Percentiles rank a stretch among this genome's conserved stretches.
phyloP scores from a whole-genome alignment of 2,113 vertebrate species.

The Nerophis ophidion region DNA sequence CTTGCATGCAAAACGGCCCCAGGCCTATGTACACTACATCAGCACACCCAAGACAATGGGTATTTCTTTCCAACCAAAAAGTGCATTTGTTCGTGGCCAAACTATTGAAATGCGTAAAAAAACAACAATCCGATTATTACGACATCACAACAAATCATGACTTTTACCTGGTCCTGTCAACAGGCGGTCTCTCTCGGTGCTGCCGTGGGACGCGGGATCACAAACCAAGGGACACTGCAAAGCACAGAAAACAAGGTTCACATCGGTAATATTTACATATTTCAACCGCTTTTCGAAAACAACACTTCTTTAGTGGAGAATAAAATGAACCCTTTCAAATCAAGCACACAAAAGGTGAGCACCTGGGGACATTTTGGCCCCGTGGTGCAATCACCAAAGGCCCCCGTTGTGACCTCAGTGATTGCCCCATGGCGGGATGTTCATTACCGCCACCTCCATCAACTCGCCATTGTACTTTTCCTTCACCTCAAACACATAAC shows the following conservation, averaged over 20 bases:
- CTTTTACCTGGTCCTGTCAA: slow-evolving; percentile 82
- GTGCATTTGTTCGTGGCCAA: no score
- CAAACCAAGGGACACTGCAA: slow-evolving; percentile 83
- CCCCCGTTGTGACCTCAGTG: slow-evolving; percentile 23
- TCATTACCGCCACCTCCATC: slow-evolving; percentile 3
- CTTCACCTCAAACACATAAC: slow-evolving; percentile 9
- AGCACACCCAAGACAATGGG: no score
- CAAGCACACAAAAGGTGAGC: neutral
- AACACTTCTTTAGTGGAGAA: neutral
- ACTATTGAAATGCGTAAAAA: no score
- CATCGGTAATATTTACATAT: neutral
- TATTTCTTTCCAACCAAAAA: no score
- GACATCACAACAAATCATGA: no score
- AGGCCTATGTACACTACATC: no score
- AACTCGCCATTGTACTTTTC: neutral
- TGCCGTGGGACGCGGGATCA: slow-evolving; percentile 73
- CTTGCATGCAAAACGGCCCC: no score
- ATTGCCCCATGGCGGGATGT: slow-evolving; percentile 1
- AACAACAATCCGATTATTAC: no score
- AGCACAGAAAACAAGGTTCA: slow-evolving; percentile 7
- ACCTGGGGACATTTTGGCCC: neutral
- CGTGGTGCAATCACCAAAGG: neutral
- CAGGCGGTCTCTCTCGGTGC: slow-evolving; percentile 76
- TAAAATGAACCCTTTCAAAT: slow-evolving; percentile 4
- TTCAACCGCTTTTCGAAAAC: no score